Base-by-base conservation (phyloP, 2,888 invertebrate genomes). In the Bursaphelenchus okinawaensis region DNA sequence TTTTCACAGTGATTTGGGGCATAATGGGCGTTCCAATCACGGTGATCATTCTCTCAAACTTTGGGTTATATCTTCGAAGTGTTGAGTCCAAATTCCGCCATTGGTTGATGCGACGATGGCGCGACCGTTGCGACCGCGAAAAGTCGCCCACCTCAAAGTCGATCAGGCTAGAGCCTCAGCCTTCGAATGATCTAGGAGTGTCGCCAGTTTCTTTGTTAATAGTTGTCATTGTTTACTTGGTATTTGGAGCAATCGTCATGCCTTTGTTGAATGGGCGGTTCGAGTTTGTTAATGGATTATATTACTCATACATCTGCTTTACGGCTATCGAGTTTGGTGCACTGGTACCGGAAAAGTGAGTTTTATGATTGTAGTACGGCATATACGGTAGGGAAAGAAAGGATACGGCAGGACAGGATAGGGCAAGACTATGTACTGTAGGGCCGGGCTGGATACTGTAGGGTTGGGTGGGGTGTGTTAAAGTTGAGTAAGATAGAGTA, bases 281-380 rank as follows among this genome's bases (percentile, higher is more conserved):
- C 62, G 80, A 80, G 57, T 81, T 80, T 67, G 73, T 80, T 69
- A 78, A 79, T 52, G 80, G 80, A 2, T 72, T 80, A 24, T 80
- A 79, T 66, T 78, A 69, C 28, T 67, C 68, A 6, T 72, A 77
- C 58, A 72, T 80, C 12, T 81, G 80, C 63, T 71, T 80, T 40
- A 81, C 80, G 7, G 80, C 80, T 28, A 80, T 80, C 58, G 80
- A 80, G 68, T 80, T 76, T 64, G 80, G 80, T 16, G 76, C 76
- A 62, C 70, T 81, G 26, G 72, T 80, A 40, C 78, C 79, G 0
- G 63, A 73, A 16, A 16, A 23, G 55, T 7, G 19, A 7, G 27
- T 7, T 24, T n/a, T n/a, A n/a, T n/a, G n/a, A n/a, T n/a, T n/a
- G n/a, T n/a, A n/a, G n/a, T n/a, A n/a, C n/a, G n/a, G n/a, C n/a